Base-by-base conservation (phyloP, 2,797 vertebrate species). In the Acestrorhynchus altus region DNA sequence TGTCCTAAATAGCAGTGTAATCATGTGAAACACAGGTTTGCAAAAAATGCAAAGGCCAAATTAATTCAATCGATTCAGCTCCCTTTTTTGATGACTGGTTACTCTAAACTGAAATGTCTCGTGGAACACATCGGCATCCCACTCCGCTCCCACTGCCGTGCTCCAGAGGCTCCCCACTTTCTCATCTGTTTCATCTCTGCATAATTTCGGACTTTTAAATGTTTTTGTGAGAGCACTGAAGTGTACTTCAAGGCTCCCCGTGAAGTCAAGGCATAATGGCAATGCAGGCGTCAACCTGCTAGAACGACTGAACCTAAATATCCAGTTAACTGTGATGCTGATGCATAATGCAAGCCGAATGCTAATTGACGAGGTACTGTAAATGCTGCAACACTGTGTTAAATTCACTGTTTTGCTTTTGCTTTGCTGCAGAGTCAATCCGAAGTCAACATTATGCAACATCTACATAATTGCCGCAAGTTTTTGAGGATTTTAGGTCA, bases 401-500 rank as follows among this genome's bases (percentile, higher is more conserved):
- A 1, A 40, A 31, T 51, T 61, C 2, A 49, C 52, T n/a, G 22
- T 35, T 60, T 35, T 31, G 26, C 56, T 60, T 47, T 28, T 44
- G 39, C 18, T 61, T 22, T 65, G 42, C 59, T 60, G 6, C 54
- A 57, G 57, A 60, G 57, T 35, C 31, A 6, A 35, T 6, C 2
- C 35, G 28, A 31, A 18, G 57, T 9, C 28, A 5, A 16, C 24
- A 28, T 28, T 57, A 57, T 57, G 24, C 46, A 42, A 26, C 24
- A 15, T 47, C 39, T 65, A 40, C 35, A 18, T 63, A 63, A 63
- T 12, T 40, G 31, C 60, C 10, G 1, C 9, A 15, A 63, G 18
- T 40, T 16, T 39, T 46, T 40, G 26, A 60, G 42, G 24, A 42
- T 68, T 76, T 76, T 69, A 44, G 54, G 65, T 77, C 66, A 69